Base-by-base conservation (phyloP, 2,113 vertebrate species). In the Zingel zingel region DNA sequence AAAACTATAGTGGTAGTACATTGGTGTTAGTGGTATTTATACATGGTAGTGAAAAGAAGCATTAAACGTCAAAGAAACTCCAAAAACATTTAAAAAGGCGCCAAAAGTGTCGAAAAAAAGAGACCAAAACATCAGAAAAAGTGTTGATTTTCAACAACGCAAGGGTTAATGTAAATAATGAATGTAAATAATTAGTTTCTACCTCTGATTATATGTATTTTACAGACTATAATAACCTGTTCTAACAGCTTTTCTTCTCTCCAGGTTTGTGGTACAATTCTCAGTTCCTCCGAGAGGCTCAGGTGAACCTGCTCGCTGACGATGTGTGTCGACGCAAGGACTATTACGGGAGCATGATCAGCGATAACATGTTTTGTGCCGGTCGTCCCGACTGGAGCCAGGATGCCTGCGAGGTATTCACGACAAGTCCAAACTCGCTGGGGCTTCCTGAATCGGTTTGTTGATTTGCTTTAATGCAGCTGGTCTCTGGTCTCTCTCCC, bases 301-400 rank as follows among this genome's bases (percentile, higher is more conserved):
- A 66, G 14, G 97, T 99, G 51, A 94, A 94, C 21, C 19, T 97
- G 30, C 4, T 99, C 74, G 86, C 96, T 1, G 88, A 97, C 14
- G 3, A 9, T 0, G 43, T 93, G 66, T 99, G 98, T 86, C 90
- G 87, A 48, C 69, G 91, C 0, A 77, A 91, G 21, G 92, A 94
- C 15, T 97, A 98, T 57, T 97, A 97, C 0, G 92, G 3, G 45
- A 70, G 74, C 53, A 86, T 90, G 87, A 88, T 99, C 77, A 98
- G 94, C 14, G 89, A 90, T 23, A 97, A 97, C 77, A 98, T 99
- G 98, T 87, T 99, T 23, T 99, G 98, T 86, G 98, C 98, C 15
- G 96, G 94, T 16, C 94, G 94, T 30, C 86, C 93, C 0, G 82
- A 82, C 9, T 99, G 98, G 98, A 83, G 91, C 74, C 94, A 86